phyloP scores from a whole-genome alignment of 1,140 invertebrate species.

The Solenopsis invicta region DNA sequence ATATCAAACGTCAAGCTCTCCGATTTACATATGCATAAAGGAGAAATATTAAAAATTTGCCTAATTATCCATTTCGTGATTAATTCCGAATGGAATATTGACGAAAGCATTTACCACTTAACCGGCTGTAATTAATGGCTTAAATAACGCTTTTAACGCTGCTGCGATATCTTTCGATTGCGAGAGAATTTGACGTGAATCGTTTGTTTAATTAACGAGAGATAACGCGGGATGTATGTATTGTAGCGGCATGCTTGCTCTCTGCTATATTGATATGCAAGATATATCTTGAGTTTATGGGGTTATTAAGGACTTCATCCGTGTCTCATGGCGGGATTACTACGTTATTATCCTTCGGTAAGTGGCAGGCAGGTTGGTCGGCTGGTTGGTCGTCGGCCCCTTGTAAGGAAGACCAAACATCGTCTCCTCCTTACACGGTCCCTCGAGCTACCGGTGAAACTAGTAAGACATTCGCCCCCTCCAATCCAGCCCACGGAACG shows the following conservation, averaged over 20 bases:
- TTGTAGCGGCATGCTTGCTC: constrained; percentile 49
- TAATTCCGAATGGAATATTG: constrained; percentile 46
- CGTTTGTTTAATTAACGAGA: constrained; percentile 63
- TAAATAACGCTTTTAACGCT: constrained; percentile 56
- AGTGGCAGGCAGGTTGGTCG: constrained; percentile 81
- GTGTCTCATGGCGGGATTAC: constrained; percentile 84
- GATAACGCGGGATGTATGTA: constrained; percentile 24
- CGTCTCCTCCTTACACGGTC: constrained; percentile 76
- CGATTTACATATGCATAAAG: not conserved
- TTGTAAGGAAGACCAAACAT: constrained; percentile 84
- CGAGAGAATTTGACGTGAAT: constrained; percentile 55
- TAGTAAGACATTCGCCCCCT: constrained; percentile 78
- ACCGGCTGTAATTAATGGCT: constrained; percentile 25
- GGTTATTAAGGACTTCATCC: constrained; percentile 82
- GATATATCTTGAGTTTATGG: constrained; percentile 77
- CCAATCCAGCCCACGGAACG: constrained; percentile 66
- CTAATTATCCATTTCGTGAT: constrained; percentile 47
- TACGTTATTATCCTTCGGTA: constrained; percentile 85
- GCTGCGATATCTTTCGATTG: constrained; percentile 63
- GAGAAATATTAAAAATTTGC: constrained; percentile 46
- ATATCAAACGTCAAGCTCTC: constrained; percentile 14
- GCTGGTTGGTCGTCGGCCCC: constrained; percentile 75
- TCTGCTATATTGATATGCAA: constrained; percentile 75
- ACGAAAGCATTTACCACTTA: constrained; percentile 50
- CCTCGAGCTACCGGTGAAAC: constrained; percentile 73